Evolutionary conservation across 2,113 vertebrate genomes (phyloP).

Genomic region (Bostrychus sinensis): DNA sequence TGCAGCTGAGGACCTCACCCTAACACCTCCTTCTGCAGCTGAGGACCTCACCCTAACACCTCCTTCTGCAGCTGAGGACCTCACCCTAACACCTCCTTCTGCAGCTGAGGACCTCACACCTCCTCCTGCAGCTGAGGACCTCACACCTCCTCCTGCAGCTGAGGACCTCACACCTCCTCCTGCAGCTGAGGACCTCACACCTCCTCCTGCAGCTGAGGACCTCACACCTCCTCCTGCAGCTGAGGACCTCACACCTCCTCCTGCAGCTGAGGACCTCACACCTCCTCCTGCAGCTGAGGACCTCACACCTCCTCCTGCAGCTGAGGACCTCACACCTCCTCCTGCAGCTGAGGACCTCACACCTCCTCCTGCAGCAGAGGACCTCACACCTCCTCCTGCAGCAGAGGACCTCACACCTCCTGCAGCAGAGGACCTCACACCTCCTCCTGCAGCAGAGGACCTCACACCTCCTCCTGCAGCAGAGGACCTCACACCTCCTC

Average conservation of each 20-base stretch:
- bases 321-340: neutral
- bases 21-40: neutral
- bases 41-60: neutral
- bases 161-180: slow-evolving; percentile 45
- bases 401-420: slow-evolving; percentile 48
- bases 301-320: slow-evolving; percentile 1
- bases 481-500: neutral
- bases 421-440: slow-evolving; percentile 50
- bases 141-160: slow-evolving; percentile 28
- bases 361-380: neutral
- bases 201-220: neutral
- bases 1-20: slow-evolving; percentile 20
- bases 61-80: neutral
- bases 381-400: slow-evolving; percentile 3
- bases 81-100: neutral
- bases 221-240: neutral
- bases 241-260: neutral
- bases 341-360: neutral
- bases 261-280: neutral
- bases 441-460: neutral
- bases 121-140: slow-evolving; percentile 12
- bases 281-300: slow-evolving; percentile 16
- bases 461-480: neutral
- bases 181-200: slow-evolving; percentile 21
- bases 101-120: slow-evolving; percentile 2